Evolutionary conservation across 2,797 vertebrate species (phyloP).

Genomic region (Acrossocheilus wenchowensis): DNA sequence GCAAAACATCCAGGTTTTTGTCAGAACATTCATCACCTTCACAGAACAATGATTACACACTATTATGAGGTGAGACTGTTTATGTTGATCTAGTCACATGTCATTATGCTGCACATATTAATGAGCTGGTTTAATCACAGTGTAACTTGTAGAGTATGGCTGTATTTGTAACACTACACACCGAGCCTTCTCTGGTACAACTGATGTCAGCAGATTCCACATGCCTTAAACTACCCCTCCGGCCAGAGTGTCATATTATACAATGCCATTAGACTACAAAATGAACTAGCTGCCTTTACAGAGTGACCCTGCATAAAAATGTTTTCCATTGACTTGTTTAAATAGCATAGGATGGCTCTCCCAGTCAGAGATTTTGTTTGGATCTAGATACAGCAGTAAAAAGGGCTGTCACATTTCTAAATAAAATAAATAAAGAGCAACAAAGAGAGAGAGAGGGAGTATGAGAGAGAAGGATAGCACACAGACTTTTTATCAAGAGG

Average conservation of each 20-base stretch:
- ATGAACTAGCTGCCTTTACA: constrained; percentile 4
- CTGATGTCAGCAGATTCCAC: constrained; percentile 21
- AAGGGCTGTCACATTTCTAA: constrained; percentile 1
- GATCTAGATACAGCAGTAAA: neutral
- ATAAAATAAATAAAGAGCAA: constrained; percentile 29
- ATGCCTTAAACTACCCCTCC: neutral
- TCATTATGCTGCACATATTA: constrained; percentile 3
- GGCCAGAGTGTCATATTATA: constrained; percentile 13
- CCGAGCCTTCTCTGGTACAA: neutral
- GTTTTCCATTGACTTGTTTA: constrained; percentile 14
- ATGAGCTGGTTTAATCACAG: constrained; percentile 25
- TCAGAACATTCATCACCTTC: constrained; percentile 20
- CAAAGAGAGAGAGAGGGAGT: neutral
- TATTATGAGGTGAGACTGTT: constrained; percentile 19
- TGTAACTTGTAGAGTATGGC: neutral
- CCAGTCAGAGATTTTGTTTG: neutral
- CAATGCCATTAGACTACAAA: constrained; percentile 30
- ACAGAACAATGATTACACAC: neutral
- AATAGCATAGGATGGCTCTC: neutral
- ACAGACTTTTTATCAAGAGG: constrained; percentile 8
- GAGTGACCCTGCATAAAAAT: constrained; percentile 4
- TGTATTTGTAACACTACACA: neutral
- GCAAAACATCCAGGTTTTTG: constrained; percentile 16
- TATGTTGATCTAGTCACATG: constrained; percentile 26
- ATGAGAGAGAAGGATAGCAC: neutral